Base-by-base conservation (phyloP, 2,113 vertebrate genomes). In the Myodes glareolus region DNA sequence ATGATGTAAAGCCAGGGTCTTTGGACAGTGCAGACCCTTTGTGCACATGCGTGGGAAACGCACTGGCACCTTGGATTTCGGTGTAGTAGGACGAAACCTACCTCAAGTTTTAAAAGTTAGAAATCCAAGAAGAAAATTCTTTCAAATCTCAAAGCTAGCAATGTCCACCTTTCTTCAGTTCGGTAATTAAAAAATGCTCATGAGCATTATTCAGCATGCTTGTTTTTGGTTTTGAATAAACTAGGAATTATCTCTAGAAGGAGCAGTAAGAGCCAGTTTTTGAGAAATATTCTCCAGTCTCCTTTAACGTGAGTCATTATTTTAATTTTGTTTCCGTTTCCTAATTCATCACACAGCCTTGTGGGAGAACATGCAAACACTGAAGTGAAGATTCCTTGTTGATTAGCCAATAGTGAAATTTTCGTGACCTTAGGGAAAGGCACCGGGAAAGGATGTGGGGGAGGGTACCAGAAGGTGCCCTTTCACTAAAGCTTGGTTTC, bases 141-240 rank as follows among this genome's bases (percentile, higher is more conserved):
- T 88, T 96, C 36, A 96, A 81, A 85, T 80, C 29, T 97, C 42
- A 89, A 52, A 91, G 52, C 5, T 11, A 91, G 31, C 25, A 90
- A 91, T 72, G 5, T 93, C 3, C 90, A 36, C n/a, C 42, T 85
- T 58, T 61, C 76, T 84, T 63, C 23, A 81, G 4, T 7, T 85
- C 29, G 27, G 9, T 68, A 67, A 19, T 81, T 88, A 1, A 5
- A 85, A 67, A 80, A 50, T n/a, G 65, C 11, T 55, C 80, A 63
- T 31, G 21, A 92, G 67, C 23, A 77, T 2, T 9, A 21, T 87
- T 63, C 67, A 23, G 88, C 36, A 58, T 73, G 36, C 52, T 45
- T 1, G 42, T 78, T 81, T 95, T 85, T 25, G 17, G 81, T 36
- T 97, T 61, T 65, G 61, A 72, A 16, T 25, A 90, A 90, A 55